phyloP scores from a whole-genome alignment of 2,888 invertebrate genomes.

The Dinocampus coccinellae region DNA sequence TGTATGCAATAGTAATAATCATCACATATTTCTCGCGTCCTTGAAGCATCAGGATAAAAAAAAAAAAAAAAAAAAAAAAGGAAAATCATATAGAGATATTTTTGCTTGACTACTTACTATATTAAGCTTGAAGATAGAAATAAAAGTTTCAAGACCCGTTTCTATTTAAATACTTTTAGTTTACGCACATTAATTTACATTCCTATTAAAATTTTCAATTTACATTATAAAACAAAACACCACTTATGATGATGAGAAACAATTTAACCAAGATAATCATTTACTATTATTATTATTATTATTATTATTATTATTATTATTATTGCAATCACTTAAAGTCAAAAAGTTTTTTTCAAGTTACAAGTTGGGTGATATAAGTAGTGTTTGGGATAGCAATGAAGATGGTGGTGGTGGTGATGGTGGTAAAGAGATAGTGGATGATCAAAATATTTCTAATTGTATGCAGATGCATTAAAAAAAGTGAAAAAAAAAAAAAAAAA shows the following conservation, averaged over 20 bases:
- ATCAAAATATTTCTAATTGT: constrained; percentile 28
- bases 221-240: constrained; percentile 6
- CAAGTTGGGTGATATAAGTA: too few species aligned
- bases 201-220: neutral
- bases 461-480: constrained; percentile 18
- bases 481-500: constrained; percentile 7
- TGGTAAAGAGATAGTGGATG: neutral
- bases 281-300: constrained; percentile 33
- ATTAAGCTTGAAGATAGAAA: neutral
- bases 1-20: neutral
- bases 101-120: neutral
- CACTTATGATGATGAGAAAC: constrained; percentile 10
- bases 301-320: constrained; percentile 33
- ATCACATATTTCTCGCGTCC: neutral
- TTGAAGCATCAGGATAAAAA: constrained; percentile 1
- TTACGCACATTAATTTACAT: neutral
- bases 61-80: neutral
- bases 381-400: too few species aligned
- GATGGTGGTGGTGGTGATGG: neutral
- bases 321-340: constrained; percentile 43
- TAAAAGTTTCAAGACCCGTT: neutral
- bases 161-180: too few species aligned
- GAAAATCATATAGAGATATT: neutral
- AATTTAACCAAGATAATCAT: constrained; percentile 3
- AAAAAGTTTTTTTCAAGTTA: constrained; percentile 25